These are phyloP conservation scores for Dasyornis broadbenti DNA, from an alignment of 2,113 vertebrate species.

Conservation along the genomic window DNA sequence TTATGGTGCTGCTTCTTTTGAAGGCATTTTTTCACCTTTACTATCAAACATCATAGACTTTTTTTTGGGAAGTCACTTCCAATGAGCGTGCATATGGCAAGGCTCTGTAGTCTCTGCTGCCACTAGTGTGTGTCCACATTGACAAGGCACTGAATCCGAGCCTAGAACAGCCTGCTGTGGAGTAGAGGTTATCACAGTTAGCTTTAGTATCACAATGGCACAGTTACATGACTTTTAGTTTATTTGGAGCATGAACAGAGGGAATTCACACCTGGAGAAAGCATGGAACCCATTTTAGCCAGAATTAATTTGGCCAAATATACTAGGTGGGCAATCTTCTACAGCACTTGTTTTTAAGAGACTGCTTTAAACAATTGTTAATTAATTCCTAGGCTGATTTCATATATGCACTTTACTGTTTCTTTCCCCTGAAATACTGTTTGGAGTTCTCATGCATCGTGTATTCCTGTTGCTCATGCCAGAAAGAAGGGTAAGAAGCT, in stretches of 20 bases:
- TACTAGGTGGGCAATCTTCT: not conserved
- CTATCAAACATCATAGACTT: not conserved
- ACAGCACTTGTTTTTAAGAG: not conserved
- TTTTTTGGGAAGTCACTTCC: not conserved
- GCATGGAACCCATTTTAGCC: not conserved
- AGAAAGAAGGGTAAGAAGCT: not conserved
- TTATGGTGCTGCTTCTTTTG: not conserved
- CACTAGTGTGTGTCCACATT: not conserved
- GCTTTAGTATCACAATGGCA: too few relatives aligned
- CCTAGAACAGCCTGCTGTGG: not conserved
- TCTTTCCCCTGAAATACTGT: not conserved
- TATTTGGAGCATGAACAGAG: not conserved
- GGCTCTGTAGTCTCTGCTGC: not conserved
- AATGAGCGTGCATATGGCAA: not conserved
- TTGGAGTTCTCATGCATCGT: not conserved
- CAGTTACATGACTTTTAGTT: not conserved
- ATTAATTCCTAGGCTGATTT: not conserved
- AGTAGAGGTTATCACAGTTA: not conserved
- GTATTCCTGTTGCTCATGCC: not conserved
- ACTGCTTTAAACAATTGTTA: not conserved
- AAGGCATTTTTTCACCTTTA: not conserved
- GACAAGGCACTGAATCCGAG: not conserved
- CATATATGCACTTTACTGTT: not conserved
- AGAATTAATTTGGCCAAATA: not conserved
- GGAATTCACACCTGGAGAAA: not conserved